These are phyloP conservation scores for Campoplex capitator DNA, from an alignment of 2,888 invertebrate species.

Conservation along the genomic window DNA sequence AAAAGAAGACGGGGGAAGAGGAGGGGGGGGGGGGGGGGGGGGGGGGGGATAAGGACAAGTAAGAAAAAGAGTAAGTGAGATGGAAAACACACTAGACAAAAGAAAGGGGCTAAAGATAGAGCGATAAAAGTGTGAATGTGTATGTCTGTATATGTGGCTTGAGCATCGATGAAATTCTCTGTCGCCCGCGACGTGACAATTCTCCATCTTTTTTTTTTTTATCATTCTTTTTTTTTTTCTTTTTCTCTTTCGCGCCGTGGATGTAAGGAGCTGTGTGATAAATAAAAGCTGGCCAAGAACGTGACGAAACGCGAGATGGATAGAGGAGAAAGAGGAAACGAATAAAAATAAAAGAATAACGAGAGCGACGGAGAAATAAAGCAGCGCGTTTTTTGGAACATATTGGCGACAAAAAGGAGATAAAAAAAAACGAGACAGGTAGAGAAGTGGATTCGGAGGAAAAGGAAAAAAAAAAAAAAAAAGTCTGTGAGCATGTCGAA, in stretches of 20 bases:
- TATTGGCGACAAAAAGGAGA: slow-evolving; percentile 14
- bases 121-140: slow-evolving; percentile 36
- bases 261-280: slow-evolving; percentile 22
- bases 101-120: slow-evolving; percentile 60
- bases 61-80: slow-evolving; percentile 26
- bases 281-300: slow-evolving; percentile 28
- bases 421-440: background rate
- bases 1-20: slow-evolving; percentile 21
- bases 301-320: slow-evolving; percentile 27
- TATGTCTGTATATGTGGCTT: background rate
- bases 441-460: slow-evolving; percentile 10
- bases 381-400: slow-evolving; percentile 23
- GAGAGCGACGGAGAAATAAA: slow-evolving; percentile 21
- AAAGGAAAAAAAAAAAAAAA: slow-evolving; percentile 10
- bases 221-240: background rate
- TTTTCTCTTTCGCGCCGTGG: background rate
- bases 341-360: slow-evolving; percentile 19
- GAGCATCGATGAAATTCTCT: slow-evolving; percentile 42
- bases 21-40: slow-evolving; percentile 6
- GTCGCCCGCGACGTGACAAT: slow-evolving; percentile 47
- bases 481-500: slow-evolving; percentile 25
- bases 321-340: background rate
- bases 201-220: slow-evolving; percentile 32
- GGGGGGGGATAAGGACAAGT: slow-evolving; percentile 24
- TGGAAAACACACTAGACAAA: slow-evolving; percentile 17